Percentiles rank a stretch among this genome's conserved stretches.
Conservation (phyloP, 2,113 vertebrate genomes). For the Forbesichthys agassizii region DNA sequence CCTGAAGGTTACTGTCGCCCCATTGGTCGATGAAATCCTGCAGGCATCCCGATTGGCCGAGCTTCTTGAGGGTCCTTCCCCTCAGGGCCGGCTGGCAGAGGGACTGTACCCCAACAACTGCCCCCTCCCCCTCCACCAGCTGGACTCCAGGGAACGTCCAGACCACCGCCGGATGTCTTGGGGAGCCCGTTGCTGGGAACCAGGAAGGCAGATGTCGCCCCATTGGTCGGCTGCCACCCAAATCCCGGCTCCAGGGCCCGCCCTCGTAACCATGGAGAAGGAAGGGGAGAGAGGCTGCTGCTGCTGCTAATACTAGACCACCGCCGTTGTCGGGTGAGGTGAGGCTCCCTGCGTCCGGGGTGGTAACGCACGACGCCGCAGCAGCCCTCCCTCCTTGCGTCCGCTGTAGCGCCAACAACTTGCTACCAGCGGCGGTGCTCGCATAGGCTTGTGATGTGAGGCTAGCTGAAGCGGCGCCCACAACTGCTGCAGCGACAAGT, state of each 20-base stretch:
- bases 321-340: neutral
- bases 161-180: slow-evolving; percentile 5
- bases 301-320: no score
- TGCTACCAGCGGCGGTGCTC: neutral
- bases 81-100: slow-evolving; percentile 40
- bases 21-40: slow-evolving; percentile 63
- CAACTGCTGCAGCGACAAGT: slow-evolving; percentile 39
- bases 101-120: neutral
- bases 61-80: slow-evolving; percentile 37
- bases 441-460: neutral
- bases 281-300: no score
- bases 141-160: slow-evolving; percentile 19
- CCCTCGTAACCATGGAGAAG: slow-evolving; percentile 12
- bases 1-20: slow-evolving; percentile 65
- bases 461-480: neutral
- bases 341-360: slow-evolving; percentile 1
- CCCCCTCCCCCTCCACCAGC: slow-evolving; percentile 7
- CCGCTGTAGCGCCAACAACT: slow-evolving; percentile 13
- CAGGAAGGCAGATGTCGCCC: slow-evolving; percentile 21
- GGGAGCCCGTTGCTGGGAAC: neutral
- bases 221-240: neutral
- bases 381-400: neutral
- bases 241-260: slow-evolving; percentile 16
- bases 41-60: slow-evolving; percentile 37
- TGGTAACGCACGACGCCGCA: neutral